phyloP scores from a whole-genome alignment of 2,888 invertebrate species.

The Melanargia galathea region DNA sequence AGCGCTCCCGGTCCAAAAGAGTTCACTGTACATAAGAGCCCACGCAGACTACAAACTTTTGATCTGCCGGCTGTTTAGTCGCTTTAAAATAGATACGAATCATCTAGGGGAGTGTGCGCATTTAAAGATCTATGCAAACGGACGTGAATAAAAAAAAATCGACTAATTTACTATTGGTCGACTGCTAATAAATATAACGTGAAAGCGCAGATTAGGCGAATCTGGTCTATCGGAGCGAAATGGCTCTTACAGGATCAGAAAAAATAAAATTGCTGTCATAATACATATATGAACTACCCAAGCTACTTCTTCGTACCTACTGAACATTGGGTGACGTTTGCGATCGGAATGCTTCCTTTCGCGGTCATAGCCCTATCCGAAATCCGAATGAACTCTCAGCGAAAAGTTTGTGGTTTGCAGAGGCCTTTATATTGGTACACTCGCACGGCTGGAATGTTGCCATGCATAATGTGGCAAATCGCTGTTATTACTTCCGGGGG shows the following conservation, averaged over 20 bases:
- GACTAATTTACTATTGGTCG: too few species aligned
- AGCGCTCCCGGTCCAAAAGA: constrained; percentile 25
- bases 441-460: constrained; percentile 55
- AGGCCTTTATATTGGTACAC: constrained; percentile 27
- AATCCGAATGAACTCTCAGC: background rate
- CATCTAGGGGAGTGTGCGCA: too few species aligned
- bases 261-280: too few species aligned
- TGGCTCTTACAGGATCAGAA: too few species aligned
- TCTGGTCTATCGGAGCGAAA: too few species aligned
- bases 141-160: too few species aligned
- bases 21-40: constrained; percentile 19
- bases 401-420: background rate
- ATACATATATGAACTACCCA: background rate
- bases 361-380: background rate
- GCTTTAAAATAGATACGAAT: background rate
- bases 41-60: background rate
- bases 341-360: background rate
- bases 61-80: background rate
- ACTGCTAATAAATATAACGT: too few species aligned
- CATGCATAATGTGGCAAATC: constrained; percentile 60
- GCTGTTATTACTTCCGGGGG: constrained; percentile 61
- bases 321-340: background rate
- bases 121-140: too few species aligned
- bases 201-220: too few species aligned
- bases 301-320: background rate